phyloP scores from a whole-genome alignment of 1,140 invertebrate species.

The Brachystomella parvula region DNA sequence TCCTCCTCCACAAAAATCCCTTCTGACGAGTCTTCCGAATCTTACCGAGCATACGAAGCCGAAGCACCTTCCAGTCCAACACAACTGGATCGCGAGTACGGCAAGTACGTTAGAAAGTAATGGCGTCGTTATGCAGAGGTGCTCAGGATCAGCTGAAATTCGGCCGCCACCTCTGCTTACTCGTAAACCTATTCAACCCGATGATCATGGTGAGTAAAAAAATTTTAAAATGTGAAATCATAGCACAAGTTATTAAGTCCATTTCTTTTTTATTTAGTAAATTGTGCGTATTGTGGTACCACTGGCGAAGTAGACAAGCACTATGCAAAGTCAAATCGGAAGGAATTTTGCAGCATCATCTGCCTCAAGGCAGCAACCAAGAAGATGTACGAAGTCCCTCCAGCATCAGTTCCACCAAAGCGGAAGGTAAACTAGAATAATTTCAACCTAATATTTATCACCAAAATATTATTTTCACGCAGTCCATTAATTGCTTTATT shows the following conservation, averaged over 20 bases:
- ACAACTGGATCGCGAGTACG: neutral
- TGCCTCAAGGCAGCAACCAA: neutral
- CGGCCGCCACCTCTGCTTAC: neutral
- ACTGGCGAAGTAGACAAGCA: neutral
- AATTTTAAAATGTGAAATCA: neutral
- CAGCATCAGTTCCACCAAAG: neutral
- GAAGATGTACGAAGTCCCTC: neutral
- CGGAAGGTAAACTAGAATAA: conserved; percentile 17
- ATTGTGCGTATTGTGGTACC: conserved; percentile 3
- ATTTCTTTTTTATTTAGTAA: neutral
- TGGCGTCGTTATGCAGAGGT: conserved; percentile 6
- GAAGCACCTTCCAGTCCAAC: too few relatives aligned
- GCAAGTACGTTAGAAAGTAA: conserved; percentile 3
- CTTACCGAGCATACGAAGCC: too few relatives aligned
- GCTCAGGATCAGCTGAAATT: neutral
- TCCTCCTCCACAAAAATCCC: too few relatives aligned
- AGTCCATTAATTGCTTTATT: neutral
- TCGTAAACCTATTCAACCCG: neutral
- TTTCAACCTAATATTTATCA: too few relatives aligned
- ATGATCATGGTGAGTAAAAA: neutral
- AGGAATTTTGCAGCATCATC: neutral
- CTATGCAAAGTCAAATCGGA: conserved; percentile 4
- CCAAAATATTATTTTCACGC: too few relatives aligned
- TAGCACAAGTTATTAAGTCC: neutral
- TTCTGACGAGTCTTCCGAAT: too few relatives aligned